Base-by-base conservation (phyloP, 2,888 invertebrate species). In the Papilio demoleus region DNA sequence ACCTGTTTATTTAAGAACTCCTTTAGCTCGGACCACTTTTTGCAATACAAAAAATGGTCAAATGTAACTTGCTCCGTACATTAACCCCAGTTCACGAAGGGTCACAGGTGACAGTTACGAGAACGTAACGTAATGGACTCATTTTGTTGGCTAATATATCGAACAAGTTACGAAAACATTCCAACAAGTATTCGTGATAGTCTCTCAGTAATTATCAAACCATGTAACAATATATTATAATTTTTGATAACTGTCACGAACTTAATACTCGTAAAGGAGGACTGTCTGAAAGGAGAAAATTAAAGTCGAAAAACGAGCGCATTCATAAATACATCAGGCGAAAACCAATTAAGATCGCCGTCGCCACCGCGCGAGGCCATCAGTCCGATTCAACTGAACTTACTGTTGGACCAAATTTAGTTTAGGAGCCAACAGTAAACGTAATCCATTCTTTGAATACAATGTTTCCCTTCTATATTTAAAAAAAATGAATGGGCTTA, bases 311-410 rank as follows among this genome's bases (percentile, higher is more conserved):
- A 72, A 59, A 71, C 69, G 68, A 67, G 61, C 50, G 65, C 68
- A 70, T 75, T 69, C 74, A 78, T 78, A 81, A 82, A 81, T 75
- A 79, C 73, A 79, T 78, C 71, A 67, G 75, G 75, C 77, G 75
- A 78, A 81, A 82, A 81, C 79, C 84, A 88, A 87, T 88, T 87
- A 87, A 81, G 77, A 71, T 77, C 78, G 75, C 79, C 78, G 79
- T 81, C 79, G 81, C 82, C 83, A 84, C 83, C 74, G 81, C 72
- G 64, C 68, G 69, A 72, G 71, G 73, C 70, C 75, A 83, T 86
- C 85, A 84, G 80, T 84, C 81, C 78, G 79, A 82, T 83, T 83
- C 82, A 82, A 81, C 77, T 75, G 76, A 79, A 79, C 77, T 79
- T 79, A 79, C 78, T 82, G 76, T 81, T 70, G 67, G 73, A 75